Base-by-base conservation (phyloP, 2,113 vertebrate species). In the Coptodon bakossiorum region DNA sequence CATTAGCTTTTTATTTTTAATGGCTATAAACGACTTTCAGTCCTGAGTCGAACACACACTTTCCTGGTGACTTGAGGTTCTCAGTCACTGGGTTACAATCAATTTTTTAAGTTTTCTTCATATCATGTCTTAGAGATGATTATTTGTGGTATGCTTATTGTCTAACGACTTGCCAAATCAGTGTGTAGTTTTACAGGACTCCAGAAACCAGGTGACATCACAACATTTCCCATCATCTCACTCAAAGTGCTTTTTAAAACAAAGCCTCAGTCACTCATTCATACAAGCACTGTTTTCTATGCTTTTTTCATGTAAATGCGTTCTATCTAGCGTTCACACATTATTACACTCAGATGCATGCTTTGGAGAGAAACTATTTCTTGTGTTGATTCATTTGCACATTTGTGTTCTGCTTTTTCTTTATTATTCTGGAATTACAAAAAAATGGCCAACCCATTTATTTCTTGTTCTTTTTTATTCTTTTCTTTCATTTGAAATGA, bases 261-360 rank as follows among this genome's bases (percentile, higher is more conserved):
- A n/a, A n/a, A n/a, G 13, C 56, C 56, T 59, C 56, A 59, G 24
- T 57, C 24, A 57, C 56, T 57, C 12, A 3, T 24, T 57, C 56
- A 29, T 5, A 29, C 56, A 16, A 57, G 0, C 56, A 16, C 24
- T 29, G 4, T 31, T 61, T 61, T 61, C 57, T 61, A 61, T 61
- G 57, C 57, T 31, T 17, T 61, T 31, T 61, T 14, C 9, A 61
- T 61, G 5, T 31, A 61, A 31, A 61, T 61, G 2, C 0, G 1
- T 61, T 61, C 57, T 19, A 61, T 4, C 0, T 34, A 61, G 57
- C 0, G 2, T 10, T 61, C 16, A 61, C 57, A 61, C 8, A 10
- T 5, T 17, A 31, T 61, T 29, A 34, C 1, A 34, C 57, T 61
- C 29, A 1, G 27, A 61, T 61, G 57, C 16, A 61, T 61, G 57